These are phyloP conservation scores for Stichodactyla mertensii DNA, from an alignment of 64 coral and sea anemone species.

Conservation along the genomic window DNA sequence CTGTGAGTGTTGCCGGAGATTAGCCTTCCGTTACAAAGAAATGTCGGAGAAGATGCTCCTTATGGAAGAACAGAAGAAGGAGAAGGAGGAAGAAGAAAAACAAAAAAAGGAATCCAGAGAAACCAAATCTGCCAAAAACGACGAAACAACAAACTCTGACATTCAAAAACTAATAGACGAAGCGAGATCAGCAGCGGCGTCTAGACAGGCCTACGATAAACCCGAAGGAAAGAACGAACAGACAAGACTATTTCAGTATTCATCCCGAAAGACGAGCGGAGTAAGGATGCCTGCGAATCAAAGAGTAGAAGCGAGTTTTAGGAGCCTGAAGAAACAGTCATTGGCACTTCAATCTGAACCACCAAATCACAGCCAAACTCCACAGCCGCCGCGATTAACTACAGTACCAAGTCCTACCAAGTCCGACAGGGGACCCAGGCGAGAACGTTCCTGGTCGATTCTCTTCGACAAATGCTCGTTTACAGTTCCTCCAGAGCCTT, in stretches of 20 bases:
- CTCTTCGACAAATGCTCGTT: not conserved
- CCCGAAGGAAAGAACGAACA: not conserved
- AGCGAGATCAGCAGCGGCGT: not conserved
- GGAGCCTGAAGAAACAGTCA: not conserved
- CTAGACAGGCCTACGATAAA: not conserved
- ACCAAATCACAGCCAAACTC: not conserved
- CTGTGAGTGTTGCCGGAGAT: slow-evolving; percentile 48
- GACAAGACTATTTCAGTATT: slow-evolving; percentile 16
- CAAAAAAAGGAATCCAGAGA: slow-evolving; percentile 11
- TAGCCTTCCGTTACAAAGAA: slow-evolving; percentile 35
- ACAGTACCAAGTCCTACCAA: slow-evolving; percentile 1
- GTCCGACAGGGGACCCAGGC: not conserved
- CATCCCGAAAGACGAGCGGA: not conserved
- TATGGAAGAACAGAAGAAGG: not conserved
- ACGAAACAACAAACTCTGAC: not conserved
- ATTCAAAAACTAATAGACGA: slow-evolving; percentile 9
- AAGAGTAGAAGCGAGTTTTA: slow-evolving; percentile 9
- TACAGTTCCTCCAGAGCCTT: not conserved
- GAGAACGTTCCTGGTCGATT: not conserved
- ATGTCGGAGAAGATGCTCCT: not conserved
- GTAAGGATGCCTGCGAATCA: not conserved
- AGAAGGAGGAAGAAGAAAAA: not conserved
- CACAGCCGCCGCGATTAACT: not conserved
- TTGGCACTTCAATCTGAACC: not conserved
- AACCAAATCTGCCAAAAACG: not conserved